These are phyloP conservation scores for Plebejus melissa DNA, from an alignment of 2,888 invertebrate genomes.

Conservation along the genomic window DNA sequence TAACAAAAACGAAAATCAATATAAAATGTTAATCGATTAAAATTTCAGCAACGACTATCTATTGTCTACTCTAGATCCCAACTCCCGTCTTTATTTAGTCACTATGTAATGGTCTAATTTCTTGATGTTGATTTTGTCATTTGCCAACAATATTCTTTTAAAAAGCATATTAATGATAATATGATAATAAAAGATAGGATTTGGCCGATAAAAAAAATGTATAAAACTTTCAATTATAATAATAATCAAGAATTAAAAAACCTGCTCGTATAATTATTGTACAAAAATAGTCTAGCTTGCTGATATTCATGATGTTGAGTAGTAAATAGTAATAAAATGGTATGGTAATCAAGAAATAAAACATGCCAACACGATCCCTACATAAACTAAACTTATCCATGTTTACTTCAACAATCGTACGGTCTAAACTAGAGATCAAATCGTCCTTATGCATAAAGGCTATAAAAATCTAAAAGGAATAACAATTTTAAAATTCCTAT, in stretches of 20 bases:
- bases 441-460: conserved; percentile 70
- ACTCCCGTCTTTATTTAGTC: conserved; percentile 62
- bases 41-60: conserved; percentile 49
- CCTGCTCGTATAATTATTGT: conserved; percentile 44
- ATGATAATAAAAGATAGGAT: conserved; percentile 55
- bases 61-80: conserved; percentile 23
- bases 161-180: conserved; percentile 66
- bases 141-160: conserved; percentile 45
- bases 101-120: conserved; percentile 52
- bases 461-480: conserved; percentile 54
- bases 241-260: conserved; percentile 63
- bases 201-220: conserved; percentile 43
- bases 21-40: conserved; percentile 73
- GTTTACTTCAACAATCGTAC: conserved; percentile 74
- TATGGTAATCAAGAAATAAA: conserved; percentile 70
- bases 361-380: conserved; percentile 57
- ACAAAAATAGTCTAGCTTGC: conserved; percentile 47
- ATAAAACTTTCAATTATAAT: conserved; percentile 39
- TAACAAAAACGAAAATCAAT: conserved; percentile 54
- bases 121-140: conserved; percentile 54
- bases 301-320: conserved; percentile 46
- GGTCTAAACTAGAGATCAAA: conserved; percentile 54
- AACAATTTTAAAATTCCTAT: conserved; percentile 51
- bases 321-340: conserved; percentile 49
- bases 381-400: conserved; percentile 45